These are phyloP conservation scores for Esox niger DNA, from an alignment of 2,113 vertebrate genomes.

Conservation along the genomic window DNA sequence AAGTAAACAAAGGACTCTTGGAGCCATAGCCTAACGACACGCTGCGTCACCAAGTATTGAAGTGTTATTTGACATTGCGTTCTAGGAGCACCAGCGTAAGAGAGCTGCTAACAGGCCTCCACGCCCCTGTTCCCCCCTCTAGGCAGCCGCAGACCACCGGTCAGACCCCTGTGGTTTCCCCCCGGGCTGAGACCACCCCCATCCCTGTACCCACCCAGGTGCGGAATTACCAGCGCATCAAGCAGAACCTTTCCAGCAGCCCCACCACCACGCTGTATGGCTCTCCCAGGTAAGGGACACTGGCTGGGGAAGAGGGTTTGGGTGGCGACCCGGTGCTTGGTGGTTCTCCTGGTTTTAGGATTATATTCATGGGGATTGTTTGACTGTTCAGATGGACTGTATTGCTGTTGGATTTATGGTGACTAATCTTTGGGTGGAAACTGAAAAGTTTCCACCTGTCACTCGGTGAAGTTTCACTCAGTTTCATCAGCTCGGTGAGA, in stretches of 20 bases:
- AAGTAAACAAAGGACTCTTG: conserved; percentile 43
- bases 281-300: conserved; percentile 84
- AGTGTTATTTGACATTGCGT: background rate
- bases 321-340: background rate
- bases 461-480: conserved; percentile 18
- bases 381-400: background rate
- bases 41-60: background rate
- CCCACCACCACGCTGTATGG: conserved; percentile 78
- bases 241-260: conserved; percentile 91
- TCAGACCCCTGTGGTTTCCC: conserved; percentile 76
- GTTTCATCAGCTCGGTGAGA: conserved; percentile 33
- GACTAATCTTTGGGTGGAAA: background rate
- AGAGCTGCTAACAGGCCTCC: conserved; percentile 25
- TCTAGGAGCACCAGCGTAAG: conserved; percentile 23
- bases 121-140: conserved; percentile 28
- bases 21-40: background rate
- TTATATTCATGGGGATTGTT: too few relatives aligned
- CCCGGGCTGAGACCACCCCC: conserved; percentile 85
- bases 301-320: background rate
- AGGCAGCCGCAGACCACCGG: conserved; percentile 80
- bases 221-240: conserved; percentile 95
- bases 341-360: background rate
- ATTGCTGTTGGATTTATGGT: background rate
- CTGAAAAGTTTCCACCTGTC: background rate
- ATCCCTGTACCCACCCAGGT: conserved; percentile 95